Base-by-base conservation (phyloP, 2,888 invertebrate genomes). In the Caenorhabditis doughertyi region DNA sequence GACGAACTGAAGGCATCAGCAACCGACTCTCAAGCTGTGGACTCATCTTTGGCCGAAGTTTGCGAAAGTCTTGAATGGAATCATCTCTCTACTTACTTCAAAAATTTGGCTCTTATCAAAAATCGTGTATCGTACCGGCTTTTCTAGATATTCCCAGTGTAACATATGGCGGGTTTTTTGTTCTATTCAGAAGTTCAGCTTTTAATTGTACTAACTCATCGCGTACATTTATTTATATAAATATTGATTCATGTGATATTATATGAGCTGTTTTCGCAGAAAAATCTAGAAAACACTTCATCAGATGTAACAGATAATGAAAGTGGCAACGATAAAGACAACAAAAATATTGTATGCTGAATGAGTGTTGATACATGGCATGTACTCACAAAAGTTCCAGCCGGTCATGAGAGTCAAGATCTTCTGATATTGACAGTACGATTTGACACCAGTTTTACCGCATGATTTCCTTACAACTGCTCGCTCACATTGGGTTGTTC, bases 21-120 rank as follows among this genome's bases (percentile, higher is more conserved):
- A 47, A 83, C 60, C 42, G 83, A 85, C 35, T 85, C 87, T 18
- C 64, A 72, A 39, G 64, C 81, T 16, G 80, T 84, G 8, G 85
- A 87, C 62, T 62, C 79, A 5, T 81, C 84, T 9, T 64, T 88
- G 13, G 81, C 83, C 21, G 89, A 89, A 64, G 84, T 89, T n/a
- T 95, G 94, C 92, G 92, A 92, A 21, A 93, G 94, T 73, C 93
- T 95, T n/a, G 94, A 94, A 73, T 96, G 96, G 96, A 89, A 92
- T 1, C 95, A 95, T 92, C 93, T 95, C 84, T 94, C 94, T 1
- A 92, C 92, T 2, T 93, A 94, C 91, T 92, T 94, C 55, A 92
- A 92, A 47, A 93, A 94, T 86, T 93, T 94, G 83, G 91, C 95
- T 89, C 94, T 95, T 21, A 93, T 94, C 79, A 95, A 95, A 90